A percentile compares a stretch with the other conserved stretches of the same genome.
These are phyloP conservation scores for Dromococcyx pavoninus DNA, from an alignment of 2,797 vertebrate genomes.

Conservation along the genomic window DNA sequence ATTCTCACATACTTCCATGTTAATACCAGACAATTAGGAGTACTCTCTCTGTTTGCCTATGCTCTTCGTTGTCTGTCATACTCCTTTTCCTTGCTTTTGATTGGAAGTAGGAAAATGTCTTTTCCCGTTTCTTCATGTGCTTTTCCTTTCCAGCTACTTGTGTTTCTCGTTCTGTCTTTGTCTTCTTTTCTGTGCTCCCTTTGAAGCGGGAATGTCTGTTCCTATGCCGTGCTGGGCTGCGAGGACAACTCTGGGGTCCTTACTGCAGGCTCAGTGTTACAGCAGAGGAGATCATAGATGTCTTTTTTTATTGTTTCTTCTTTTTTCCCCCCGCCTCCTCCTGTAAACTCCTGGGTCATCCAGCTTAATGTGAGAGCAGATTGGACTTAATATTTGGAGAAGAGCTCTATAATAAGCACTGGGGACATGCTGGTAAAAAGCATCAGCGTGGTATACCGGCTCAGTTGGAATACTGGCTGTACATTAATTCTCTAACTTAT, in stretches of 20 bases:
- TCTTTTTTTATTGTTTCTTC: background rate
- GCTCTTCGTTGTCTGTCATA: background rate
- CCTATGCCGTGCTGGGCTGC: rapidly evolving
- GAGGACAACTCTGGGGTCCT: background rate
- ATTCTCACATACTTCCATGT: background rate
- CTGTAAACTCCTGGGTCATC: background rate
- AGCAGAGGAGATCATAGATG: background rate
- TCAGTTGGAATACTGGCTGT: conserved; percentile 46
- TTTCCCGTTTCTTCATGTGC: background rate
- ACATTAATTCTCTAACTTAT: conserved; percentile 63
- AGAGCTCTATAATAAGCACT: conserved; percentile 45
- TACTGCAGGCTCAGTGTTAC: background rate
- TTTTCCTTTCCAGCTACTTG: background rate
- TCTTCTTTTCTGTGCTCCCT: background rate
- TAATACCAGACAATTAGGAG: background rate
- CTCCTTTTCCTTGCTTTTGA: background rate
- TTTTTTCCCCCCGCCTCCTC: background rate
- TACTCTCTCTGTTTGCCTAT: background rate
- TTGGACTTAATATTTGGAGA: conserved; percentile 30
- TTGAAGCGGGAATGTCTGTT: background rate
- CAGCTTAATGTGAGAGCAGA: conserved; percentile 21
- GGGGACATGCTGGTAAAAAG: conserved; percentile 40
- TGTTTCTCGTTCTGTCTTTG: background rate
- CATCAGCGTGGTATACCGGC: conserved; percentile 16
- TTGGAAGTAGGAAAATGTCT: background rate